These are phyloP conservation scores for Syngnathus typhle DNA, from an alignment of 2,113 vertebrate species.

Conservation along the genomic window DNA sequence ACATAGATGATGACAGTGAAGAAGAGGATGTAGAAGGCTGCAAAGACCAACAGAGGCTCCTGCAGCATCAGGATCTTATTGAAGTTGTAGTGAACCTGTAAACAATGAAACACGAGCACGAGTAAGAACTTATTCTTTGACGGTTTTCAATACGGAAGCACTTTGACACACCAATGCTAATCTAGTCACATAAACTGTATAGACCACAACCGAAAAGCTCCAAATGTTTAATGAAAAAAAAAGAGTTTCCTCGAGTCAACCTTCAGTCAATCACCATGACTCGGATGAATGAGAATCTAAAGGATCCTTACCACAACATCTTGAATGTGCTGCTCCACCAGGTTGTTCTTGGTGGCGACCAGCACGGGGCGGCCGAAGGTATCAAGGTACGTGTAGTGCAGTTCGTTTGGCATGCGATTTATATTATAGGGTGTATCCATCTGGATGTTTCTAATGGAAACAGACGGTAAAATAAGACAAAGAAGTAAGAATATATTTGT, in stretches of 20 bases:
- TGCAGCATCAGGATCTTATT: constrained; percentile 98
- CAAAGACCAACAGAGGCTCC: constrained; percentile 92
- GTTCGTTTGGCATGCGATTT: constrained; percentile 78
- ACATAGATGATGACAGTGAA: constrained; percentile 96
- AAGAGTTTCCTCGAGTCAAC: not conserved
- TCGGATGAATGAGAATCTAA: not conserved
- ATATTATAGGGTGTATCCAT: constrained; percentile 92
- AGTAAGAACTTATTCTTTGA: not conserved
- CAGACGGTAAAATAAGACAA: constrained; percentile 3
- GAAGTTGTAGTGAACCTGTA: constrained; percentile 91
- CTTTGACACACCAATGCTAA: not conserved
- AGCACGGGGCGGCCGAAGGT: constrained; percentile 94
- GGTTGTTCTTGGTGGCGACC: constrained; percentile 87
- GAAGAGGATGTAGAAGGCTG: constrained; percentile 94
- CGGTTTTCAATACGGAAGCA: not conserved
- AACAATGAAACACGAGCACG: not conserved
- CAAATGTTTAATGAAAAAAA: too few relatives aligned
- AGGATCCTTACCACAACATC: constrained; percentile 83
- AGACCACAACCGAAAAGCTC: too few relatives aligned
- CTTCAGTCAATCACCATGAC: not conserved
- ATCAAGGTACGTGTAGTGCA: constrained; percentile 95
- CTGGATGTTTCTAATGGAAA: constrained; percentile 80
- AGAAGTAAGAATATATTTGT: not conserved
- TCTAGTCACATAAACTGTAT: too few relatives aligned
- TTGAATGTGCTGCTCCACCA: constrained; percentile 98